Conservation (phyloP, 2,113 vertebrate species). For the Phycodurus eques region DNA sequence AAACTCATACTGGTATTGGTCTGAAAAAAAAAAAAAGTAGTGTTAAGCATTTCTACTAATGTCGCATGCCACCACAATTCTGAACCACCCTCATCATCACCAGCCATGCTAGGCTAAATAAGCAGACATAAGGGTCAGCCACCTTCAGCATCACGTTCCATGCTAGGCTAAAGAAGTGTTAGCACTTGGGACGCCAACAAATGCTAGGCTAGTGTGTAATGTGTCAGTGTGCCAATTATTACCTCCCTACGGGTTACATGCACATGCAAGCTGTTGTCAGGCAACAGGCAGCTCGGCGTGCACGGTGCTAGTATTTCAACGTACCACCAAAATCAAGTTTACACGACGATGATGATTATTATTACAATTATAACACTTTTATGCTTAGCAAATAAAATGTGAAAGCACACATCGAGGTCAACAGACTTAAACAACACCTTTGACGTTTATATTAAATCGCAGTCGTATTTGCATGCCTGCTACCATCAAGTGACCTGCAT, state of each 20-base stretch:
- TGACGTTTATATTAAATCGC: neutral
- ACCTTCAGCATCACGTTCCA: neutral
- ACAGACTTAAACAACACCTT: neutral
- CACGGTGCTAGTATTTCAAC: conserved; percentile 8
- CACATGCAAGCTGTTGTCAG: neutral
- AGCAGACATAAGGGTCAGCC: neutral
- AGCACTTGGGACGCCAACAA: neutral
- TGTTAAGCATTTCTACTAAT: neutral
- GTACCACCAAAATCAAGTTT: neutral
- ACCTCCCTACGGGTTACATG: neutral
- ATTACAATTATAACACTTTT: neutral
- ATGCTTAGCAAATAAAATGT: neutral
- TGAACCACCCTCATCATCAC: neutral
- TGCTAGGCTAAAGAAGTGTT: neutral
- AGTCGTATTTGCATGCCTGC: neutral
- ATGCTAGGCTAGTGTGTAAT: neutral
- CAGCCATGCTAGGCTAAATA: neutral
- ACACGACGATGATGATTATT: neutral
- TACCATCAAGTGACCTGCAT: neutral
- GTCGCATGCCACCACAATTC: neutral
- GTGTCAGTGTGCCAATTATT: neutral
- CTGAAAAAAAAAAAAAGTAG: too few relatives aligned
- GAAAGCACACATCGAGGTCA: neutral
- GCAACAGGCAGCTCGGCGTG: neutral
- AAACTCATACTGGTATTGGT: too few relatives aligned